Evolutionary conservation across 2,113 vertebrate species (phyloP).

Genomic region (Gymnorhina tibicen): DNA sequence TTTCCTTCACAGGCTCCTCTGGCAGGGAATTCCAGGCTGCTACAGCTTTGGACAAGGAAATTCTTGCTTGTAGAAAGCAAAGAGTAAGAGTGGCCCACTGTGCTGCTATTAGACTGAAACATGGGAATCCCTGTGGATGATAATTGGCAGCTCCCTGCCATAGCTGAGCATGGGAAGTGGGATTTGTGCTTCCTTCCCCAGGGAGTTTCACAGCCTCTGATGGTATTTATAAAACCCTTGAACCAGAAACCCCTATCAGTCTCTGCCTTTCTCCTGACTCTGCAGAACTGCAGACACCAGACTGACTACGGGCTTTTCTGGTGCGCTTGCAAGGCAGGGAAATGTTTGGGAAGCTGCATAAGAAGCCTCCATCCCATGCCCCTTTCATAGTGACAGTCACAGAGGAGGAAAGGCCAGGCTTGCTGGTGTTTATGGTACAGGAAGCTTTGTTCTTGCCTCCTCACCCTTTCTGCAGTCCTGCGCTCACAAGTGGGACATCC

Average conservation of each 20-base stretch:
- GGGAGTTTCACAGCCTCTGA: background rate
- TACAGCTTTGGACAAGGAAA: background rate
- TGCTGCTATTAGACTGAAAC: slow-evolving; percentile 3
- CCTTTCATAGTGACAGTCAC: background rate
- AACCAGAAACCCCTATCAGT: background rate
- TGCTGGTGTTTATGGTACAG: too few species aligned
- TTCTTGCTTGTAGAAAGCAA: background rate
- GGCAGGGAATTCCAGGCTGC: background rate
- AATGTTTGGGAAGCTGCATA: background rate
- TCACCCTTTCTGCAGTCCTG: background rate
- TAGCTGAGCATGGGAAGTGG: background rate
- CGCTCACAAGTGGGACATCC: background rate
- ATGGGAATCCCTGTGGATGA: background rate
- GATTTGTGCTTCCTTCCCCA: slow-evolving; percentile 14
- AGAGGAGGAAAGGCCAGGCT: background rate
- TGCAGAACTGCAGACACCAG: background rate
- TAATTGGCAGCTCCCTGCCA: slow-evolving; percentile 18
- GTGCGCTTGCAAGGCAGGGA: background rate
- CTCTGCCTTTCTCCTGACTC: background rate
- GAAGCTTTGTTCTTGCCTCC: background rate
- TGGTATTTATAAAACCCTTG: background rate
- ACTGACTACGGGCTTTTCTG: background rate
- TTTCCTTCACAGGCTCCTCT: background rate
- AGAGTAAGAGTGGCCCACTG: slow-evolving; percentile 29
- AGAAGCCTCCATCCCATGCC: background rate